Base-by-base conservation (phyloP, 2,888 invertebrate species). In the Caenorhabditis panamensis region DNA sequence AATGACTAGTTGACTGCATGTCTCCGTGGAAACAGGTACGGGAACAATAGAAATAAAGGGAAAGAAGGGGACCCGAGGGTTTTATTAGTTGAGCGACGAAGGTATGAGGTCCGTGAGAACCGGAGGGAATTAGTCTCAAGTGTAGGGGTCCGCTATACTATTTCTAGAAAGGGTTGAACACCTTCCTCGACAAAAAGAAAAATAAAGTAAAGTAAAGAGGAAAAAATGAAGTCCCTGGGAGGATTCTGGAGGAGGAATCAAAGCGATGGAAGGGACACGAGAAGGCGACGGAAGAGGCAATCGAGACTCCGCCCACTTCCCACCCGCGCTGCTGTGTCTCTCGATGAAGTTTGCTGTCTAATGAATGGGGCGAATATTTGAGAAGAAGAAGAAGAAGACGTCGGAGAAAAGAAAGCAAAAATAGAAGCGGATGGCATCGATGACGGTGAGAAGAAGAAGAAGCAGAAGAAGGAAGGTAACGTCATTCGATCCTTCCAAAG, bases 281-380 rank as follows among this genome's bases (percentile, higher is more conserved):
- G 22, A 49, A 63, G 64, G 31, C 37, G 64, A 54, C 18, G 44
- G 44, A 54, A 9, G 31, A 31, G 9, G 31, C 24, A 41, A 9
- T 24, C 2, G 41, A 41, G 44, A 22, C 71, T 41, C 54, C 72
- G 63, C 72, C 63, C 72, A 24, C 69, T 53, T 53, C 26, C 41
- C 53, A 36, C 51, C 22, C 67, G 26, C 20, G 28, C 0, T n/a
- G 3, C 56, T 31, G 31, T 31, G 56, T 56, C 56, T 56, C 56
- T 18, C 47, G 72, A 72, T 63, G 72, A 72, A 72, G 72, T 72
- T 73, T 73, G 64, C 53, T 51, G 36, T 75, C 66, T 67, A 79
- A 72, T 79, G 79, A 79, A 66, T 54, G 61, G 66, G 54, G 58
- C 36, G 61, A 76, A 66, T 49, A 66, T 73, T 63, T 72, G 72